Base-by-base conservation (phyloP, 2,113 vertebrate species). In the Pristiophorus japonicus region DNA sequence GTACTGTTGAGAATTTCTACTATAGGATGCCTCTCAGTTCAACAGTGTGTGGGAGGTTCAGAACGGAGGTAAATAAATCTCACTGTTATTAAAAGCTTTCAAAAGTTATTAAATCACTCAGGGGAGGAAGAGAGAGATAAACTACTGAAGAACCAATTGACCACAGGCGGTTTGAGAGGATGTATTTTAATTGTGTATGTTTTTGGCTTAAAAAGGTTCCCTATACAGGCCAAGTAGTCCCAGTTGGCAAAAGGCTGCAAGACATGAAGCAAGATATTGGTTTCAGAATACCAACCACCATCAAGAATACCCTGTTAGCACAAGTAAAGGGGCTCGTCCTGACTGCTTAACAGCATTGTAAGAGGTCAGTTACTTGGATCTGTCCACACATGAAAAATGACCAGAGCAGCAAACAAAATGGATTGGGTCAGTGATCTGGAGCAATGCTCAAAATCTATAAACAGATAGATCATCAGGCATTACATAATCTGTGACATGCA, bases 1-100 rank as follows among this genome's bases (percentile, higher is more conserved):
- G 88, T 20, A 92, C 59, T 92, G 88, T 38, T 92, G 88, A 38
- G 59, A 92, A 92, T 92, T 42, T 92, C 88, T 16, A 38, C 59
- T 8, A n/a, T 0, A 24, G n/a, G 34, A 92, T 63, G 38, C 38
- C 55, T 63, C 59, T 92, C 88, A 92, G 62, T 62, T 18, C 51
- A 90, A 90, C 51, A 62, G 62, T 38, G 88, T 42, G 59, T 63
- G n/a, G 59, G 88, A n/a, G 20, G 34, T 20, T 90, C 87, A 63
- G 65, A n/a, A 14, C 16, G 45, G 78, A 81, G 42, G 78, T 81
- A 81, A 6, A 81, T 42, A 81, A n/a, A 16, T 81, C 42, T 81
- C 38, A 42, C 38, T 20, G 38, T 81, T 45, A 81, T 81, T 45
- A 81, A 42, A 81, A 81, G 55, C 88, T 92, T 92, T 30, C 87